A percentile compares a stretch with the other conserved stretches of the same genome.
phyloP scores from a whole-genome alignment of 2,797 vertebrate species.

The Lacerta viridis region DNA sequence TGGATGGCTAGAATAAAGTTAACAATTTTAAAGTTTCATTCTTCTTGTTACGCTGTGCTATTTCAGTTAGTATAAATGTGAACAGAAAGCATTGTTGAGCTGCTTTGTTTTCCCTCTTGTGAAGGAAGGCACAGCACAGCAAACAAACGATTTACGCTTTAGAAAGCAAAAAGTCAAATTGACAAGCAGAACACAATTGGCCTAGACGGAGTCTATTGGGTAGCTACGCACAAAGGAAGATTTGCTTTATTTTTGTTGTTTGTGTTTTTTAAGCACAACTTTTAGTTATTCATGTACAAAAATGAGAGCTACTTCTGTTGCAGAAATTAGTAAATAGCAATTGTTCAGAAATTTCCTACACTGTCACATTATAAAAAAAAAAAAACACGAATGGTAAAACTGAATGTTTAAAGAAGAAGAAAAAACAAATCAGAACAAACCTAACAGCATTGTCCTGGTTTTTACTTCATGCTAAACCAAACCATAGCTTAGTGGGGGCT shows the following conservation, averaged over 20 bases:
- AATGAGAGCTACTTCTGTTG: not conserved
- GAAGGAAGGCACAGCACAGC: not conserved
- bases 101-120: not conserved
- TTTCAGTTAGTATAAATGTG: slow-evolving; percentile 21
- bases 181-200: not conserved
- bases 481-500: too few species aligned
- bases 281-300: slow-evolving; percentile 46
- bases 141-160: slow-evolving; percentile 25
- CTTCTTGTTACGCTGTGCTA: slow-evolving; percentile 1
- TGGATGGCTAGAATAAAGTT: slow-evolving; percentile 15
- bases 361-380: slow-evolving; percentile 45
- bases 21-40: not conserved
- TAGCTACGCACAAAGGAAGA: slow-evolving; percentile 37
- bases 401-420: slow-evolving; percentile 50
- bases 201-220: not conserved
- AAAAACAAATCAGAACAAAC: slow-evolving; percentile 48
- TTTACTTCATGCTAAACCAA: too few species aligned
- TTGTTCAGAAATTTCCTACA: slow-evolving; percentile 31
- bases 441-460: slow-evolving; percentile 47
- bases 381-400: slow-evolving; percentile 52
- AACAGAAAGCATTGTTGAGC: not conserved
- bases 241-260: slow-evolving; percentile 13
- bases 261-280: not conserved
- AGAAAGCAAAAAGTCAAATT: slow-evolving; percentile 25
- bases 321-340: slow-evolving; percentile 37